Evolutionary conservation across 2,888 invertebrate genomes (phyloP).

Genomic region (Boloria selene): DNA sequence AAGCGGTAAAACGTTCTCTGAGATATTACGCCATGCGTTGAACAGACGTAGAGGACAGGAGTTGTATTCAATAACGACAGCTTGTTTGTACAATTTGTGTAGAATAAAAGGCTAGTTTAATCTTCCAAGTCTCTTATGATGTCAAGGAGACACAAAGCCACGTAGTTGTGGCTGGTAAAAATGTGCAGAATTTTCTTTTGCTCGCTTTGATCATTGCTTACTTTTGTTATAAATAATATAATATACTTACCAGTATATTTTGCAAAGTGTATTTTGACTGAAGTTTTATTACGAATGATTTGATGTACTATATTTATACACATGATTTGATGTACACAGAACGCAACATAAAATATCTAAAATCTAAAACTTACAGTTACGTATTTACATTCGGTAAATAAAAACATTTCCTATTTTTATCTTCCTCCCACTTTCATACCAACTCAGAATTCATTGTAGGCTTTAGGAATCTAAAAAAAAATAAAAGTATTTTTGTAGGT

Average conservation of each 20-base stretch:
- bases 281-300: too few relatives aligned
- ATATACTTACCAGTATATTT: neutral
- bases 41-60: conserved; percentile 21
- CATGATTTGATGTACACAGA: too few relatives aligned
- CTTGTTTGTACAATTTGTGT: conserved; percentile 26
- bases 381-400: too few relatives aligned
- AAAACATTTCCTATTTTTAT: too few relatives aligned
- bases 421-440: too few relatives aligned
- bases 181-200: neutral
- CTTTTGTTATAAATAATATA: neutral
- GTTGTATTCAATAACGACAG: conserved; percentile 32
- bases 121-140: conserved; percentile 20
- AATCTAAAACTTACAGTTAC: too few relatives aligned
- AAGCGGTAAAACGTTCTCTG: conserved; percentile 16
- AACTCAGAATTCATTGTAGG: too few relatives aligned
- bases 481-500: neutral
- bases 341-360: too few relatives aligned
- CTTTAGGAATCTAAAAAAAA: too few relatives aligned
- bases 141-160: conserved; percentile 23
- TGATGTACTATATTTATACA: too few relatives aligned
- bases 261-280: neutral
- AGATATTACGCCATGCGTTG: conserved; percentile 31
- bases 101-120: conserved; percentile 33
- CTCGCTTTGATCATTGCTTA: conserved; percentile 2
- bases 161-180: neutral